Conservation (phyloP, 1,140 invertebrate species). For the Panulirus ornatus region DNA sequence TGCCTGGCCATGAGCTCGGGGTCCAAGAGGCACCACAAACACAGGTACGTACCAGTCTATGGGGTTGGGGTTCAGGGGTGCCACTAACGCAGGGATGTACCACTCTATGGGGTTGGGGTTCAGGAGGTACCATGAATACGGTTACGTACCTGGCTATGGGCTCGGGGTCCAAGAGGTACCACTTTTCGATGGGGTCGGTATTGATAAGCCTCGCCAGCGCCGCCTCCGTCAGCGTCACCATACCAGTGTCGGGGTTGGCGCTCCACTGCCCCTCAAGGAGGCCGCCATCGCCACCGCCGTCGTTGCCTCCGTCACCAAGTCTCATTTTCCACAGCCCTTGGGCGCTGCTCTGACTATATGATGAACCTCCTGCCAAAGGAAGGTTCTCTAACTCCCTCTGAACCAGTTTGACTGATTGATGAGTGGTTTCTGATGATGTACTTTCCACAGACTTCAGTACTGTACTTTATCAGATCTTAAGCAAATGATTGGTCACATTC, state of each 20-base stretch:
- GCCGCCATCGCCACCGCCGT: neutral
- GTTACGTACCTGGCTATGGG: conserved; percentile 58
- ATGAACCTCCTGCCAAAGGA: conserved; percentile 65
- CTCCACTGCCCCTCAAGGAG: conserved; percentile 56
- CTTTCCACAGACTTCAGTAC: neutral
- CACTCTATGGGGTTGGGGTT: neutral
- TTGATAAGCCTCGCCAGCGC: conserved; percentile 58
- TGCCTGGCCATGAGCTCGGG: neutral
- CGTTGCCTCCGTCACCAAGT: conserved; percentile 17
- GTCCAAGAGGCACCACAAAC: neutral
- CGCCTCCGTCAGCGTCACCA: conserved; percentile 62
- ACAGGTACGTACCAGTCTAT: neutral
- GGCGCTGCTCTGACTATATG: conserved; percentile 53
- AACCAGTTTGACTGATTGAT: conserved; percentile 62
- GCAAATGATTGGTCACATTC: neutral
- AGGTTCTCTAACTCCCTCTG: conserved; percentile 60
- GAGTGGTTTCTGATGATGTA: neutral
- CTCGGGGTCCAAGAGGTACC: conserved; percentile 63
- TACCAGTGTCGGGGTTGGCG: conserved; percentile 56
- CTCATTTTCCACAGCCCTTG: conserved; percentile 41
- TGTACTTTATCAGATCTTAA: neutral
- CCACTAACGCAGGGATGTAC: neutral
- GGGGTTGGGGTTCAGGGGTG: neutral
- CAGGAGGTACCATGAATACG: neutral
- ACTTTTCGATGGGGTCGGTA: conserved; percentile 63